Percentiles rank a stretch among this genome's conserved stretches.
These are phyloP conservation scores for Pseudomyrmex pallidus DNA, from an alignment of 1,140 invertebrate species.

Conservation along the genomic window DNA sequence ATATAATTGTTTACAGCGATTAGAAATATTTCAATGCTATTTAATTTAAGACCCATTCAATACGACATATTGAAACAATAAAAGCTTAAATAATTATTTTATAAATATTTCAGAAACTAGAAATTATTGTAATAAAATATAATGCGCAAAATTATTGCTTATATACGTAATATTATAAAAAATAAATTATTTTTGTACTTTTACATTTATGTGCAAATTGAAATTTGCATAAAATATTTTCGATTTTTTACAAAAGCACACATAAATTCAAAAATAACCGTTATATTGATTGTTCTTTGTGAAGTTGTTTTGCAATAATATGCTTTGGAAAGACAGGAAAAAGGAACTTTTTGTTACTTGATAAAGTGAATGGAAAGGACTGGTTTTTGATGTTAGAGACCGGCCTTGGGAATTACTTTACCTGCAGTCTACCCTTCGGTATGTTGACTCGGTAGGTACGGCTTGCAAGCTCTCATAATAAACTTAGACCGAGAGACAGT, in stretches of 20 bases:
- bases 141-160: background rate
- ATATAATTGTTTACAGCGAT: too few species aligned
- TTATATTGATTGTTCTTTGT: background rate
- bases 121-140: background rate
- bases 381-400: constrained; percentile 75
- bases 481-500: constrained; percentile 85
- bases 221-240: background rate
- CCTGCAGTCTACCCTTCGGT: constrained; percentile 85
- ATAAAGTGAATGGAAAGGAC: background rate
- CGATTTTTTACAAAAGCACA: background rate
- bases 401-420: constrained; percentile 85
- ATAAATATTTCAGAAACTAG: constrained; percentile 3
- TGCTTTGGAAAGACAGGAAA: background rate
- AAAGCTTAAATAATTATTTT: background rate
- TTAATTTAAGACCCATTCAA: background rate
- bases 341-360: constrained; percentile 16
- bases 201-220: background rate
- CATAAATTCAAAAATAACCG: background rate
- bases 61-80: background rate
- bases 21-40: background rate
- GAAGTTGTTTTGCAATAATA: constrained; percentile 18
- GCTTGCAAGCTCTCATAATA: constrained; percentile 85
- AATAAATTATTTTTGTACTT: background rate
- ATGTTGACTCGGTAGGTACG: constrained; percentile 83
- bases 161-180: background rate